A percentile compares a stretch with the other conserved stretches of the same genome.
These are phyloP conservation scores for Nothocercus nigrocapillus DNA, from an alignment of 2,113 vertebrate genomes.

Conservation along the genomic window DNA sequence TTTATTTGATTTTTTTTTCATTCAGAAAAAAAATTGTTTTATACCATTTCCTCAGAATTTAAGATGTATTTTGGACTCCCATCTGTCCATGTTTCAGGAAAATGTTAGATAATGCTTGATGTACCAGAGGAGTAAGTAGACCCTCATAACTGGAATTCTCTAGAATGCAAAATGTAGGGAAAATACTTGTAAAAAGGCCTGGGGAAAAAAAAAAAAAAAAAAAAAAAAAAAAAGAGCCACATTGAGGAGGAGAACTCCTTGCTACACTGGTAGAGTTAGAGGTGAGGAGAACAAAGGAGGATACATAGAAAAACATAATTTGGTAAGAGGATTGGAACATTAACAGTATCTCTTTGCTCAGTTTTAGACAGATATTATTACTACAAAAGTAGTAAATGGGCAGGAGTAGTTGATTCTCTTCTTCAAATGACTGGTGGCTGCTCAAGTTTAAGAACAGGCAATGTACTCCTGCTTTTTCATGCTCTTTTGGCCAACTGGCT, in stretches of 20 bases:
- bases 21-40: no score
- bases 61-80: neutral
- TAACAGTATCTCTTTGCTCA: neutral
- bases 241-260: fast-evolving
- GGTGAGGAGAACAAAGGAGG: neutral
- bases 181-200: neutral
- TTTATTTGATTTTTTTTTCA: neutral
- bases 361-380: neutral
- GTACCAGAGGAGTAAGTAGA: neutral
- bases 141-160: neutral
- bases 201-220: neutral
- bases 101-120: neutral
- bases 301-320: neutral
- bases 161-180: neutral
- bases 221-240: neutral
- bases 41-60: neutral
- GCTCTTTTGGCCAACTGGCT: neutral
- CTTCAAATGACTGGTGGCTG: neutral
- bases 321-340: neutral
- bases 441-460: neutral
- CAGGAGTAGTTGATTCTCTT: neutral
- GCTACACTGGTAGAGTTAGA: neutral
- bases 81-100: neutral
- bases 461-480: neutral
- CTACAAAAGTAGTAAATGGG: no score